phyloP scores from a whole-genome alignment of 2,888 invertebrate species.

The Drosophila bunnanda region DNA sequence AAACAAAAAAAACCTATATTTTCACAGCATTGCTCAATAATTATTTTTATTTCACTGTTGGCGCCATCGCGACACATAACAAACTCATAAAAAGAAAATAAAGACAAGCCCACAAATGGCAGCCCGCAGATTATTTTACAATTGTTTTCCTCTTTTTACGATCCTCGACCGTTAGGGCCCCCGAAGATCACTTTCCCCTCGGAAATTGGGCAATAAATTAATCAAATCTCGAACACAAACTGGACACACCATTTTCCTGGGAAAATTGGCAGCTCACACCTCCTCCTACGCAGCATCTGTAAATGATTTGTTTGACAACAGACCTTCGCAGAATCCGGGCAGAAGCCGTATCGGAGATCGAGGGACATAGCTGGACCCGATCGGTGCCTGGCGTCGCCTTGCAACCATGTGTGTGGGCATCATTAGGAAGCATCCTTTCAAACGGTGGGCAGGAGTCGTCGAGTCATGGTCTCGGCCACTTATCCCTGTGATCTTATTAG shows the following conservation, averaged over 20 bases:
- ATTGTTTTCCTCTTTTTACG: slow-evolving; percentile 49
- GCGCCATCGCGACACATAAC: slow-evolving; percentile 55
- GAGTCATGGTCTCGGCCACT: slow-evolving; percentile 34
- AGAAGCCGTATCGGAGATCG: slow-evolving; percentile 25
- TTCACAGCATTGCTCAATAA: not conserved
- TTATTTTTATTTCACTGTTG: slow-evolving; percentile 35
- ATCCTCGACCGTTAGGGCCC: slow-evolving; percentile 52
- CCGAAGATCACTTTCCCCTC: slow-evolving; percentile 30
- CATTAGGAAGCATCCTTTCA: slow-evolving; percentile 74
- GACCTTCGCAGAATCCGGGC: slow-evolving; percentile 40
- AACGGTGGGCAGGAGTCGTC: slow-evolving; percentile 14
- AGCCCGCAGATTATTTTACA: slow-evolving; percentile 56
- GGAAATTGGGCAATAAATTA: slow-evolving; percentile 66
- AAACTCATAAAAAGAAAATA: slow-evolving; percentile 53
- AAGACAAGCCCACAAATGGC: slow-evolving; percentile 36
- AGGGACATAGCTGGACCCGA: slow-evolving; percentile 25
- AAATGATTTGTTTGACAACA: slow-evolving; percentile 78
- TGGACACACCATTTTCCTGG: slow-evolving; percentile 47
- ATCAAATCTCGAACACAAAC: slow-evolving; percentile 64
- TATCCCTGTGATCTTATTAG: slow-evolving; percentile 69
- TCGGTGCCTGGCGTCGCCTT: slow-evolving; percentile 37
- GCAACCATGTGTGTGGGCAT: slow-evolving; percentile 64
- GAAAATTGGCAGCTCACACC: slow-evolving; percentile 75
- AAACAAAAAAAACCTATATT: not conserved
- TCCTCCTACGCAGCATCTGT: slow-evolving; percentile 68